Evolutionary conservation across 2,888 invertebrate genomes (phyloP).

Genomic region (Ophioninae sp.): DNA sequence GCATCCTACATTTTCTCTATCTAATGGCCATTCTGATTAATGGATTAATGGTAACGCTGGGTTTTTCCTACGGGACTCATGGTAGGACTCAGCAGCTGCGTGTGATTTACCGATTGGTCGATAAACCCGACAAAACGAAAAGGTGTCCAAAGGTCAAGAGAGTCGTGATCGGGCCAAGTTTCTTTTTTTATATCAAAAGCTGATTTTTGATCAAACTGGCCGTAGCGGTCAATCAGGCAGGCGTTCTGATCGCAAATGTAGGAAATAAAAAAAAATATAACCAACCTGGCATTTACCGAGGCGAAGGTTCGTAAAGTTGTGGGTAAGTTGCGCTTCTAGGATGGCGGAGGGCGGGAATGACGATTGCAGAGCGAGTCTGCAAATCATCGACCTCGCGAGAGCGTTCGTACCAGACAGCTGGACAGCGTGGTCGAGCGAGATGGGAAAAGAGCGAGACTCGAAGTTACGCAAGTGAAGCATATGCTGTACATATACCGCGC

Average conservation of each 20-base stretch:
- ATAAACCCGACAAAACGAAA: background rate
- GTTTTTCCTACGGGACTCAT: background rate
- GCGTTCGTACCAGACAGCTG: constrained; percentile 72
- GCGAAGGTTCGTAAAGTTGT: background rate
- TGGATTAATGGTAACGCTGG: too few species aligned
- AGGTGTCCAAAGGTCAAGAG: background rate
- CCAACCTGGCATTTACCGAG: background rate
- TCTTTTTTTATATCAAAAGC: background rate
- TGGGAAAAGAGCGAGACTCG: constrained; percentile 36
- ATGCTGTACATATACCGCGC: constrained; percentile 59
- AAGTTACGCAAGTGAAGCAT: constrained; percentile 71
- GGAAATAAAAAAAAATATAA: background rate
- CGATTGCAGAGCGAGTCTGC: constrained; percentile 23
- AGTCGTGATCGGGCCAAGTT: background rate
- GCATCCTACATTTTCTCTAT: too few species aligned
- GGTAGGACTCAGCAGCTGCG: background rate
- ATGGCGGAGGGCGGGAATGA: constrained; percentile 19
- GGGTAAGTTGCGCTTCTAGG: background rate
- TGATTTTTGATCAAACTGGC: background rate
- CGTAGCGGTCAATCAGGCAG: background rate
- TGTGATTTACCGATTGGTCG: background rate
- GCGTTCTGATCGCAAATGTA: background rate
- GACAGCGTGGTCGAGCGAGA: constrained; percentile 66
- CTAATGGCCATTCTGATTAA: too few species aligned
- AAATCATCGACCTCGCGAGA: constrained; percentile 36